Conservation (phyloP, 1,140 invertebrate genomes). For the Pinna nobilis region DNA sequence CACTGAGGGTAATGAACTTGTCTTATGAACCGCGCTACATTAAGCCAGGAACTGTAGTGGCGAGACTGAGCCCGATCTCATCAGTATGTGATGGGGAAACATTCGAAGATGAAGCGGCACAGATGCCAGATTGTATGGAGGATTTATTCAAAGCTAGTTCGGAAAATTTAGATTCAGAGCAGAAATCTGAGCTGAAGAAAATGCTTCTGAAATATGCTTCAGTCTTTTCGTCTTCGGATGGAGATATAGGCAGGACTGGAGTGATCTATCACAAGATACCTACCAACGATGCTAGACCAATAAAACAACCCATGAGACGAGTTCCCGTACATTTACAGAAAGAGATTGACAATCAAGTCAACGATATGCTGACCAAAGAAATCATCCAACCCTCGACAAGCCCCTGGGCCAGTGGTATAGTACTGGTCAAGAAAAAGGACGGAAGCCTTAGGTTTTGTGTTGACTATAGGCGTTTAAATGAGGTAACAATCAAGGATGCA, state of each 20-base stretch:
- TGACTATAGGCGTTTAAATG: slow-evolving; percentile 46
- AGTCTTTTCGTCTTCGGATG: slow-evolving; percentile 24
- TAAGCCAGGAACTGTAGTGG: too few species aligned
- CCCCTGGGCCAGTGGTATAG: background rate
- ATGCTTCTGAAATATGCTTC: slow-evolving; percentile 9
- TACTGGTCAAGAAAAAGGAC: slow-evolving; percentile 24
- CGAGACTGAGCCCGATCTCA: too few species aligned
- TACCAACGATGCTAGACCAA: slow-evolving; percentile 18
- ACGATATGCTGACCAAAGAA: slow-evolving; percentile 19
- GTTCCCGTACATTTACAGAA: background rate
- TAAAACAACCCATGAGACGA: slow-evolving; percentile 22
- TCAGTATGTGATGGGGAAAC: too few species aligned
- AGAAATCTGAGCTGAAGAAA: too few species aligned
- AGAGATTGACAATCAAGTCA: slow-evolving; percentile 5
- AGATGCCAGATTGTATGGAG: too few species aligned
- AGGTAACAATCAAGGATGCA: slow-evolving; percentile 18
- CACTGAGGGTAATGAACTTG: too few species aligned
- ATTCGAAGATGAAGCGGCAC: too few species aligned
- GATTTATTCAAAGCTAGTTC: too few species aligned
- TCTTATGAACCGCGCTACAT: too few species aligned
- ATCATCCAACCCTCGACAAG: slow-evolving; percentile 1
- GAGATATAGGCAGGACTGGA: slow-evolving; percentile 16
- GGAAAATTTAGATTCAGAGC: too few species aligned
- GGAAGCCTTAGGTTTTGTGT: slow-evolving; percentile 32
- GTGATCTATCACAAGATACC: slow-evolving; percentile 17